Percentiles rank a stretch among this genome's conserved stretches.
Evolutionary conservation across 53 echinoderm and acorn worm genomes (phyloP).

Genomic region (Antedon mediterranea): DNA sequence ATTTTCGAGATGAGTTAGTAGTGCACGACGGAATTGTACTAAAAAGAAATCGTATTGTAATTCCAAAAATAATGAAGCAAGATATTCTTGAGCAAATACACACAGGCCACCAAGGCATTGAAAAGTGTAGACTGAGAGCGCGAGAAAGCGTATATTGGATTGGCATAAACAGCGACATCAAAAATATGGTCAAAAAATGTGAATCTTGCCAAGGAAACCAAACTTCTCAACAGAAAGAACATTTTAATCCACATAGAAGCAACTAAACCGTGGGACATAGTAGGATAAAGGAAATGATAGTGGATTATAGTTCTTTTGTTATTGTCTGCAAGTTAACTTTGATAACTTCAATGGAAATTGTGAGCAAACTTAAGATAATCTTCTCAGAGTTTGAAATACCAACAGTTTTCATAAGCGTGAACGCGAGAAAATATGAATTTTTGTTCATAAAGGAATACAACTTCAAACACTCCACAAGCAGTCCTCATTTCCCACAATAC

Average conservation of each 20-base stretch:
- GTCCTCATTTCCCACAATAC: too few species aligned
- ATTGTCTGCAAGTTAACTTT: background rate
- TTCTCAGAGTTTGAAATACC: conserved; percentile 28
- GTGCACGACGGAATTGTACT: too few species aligned
- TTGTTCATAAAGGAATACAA: too few species aligned
- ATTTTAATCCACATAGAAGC: conserved; percentile 26
- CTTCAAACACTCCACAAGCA: too few species aligned
- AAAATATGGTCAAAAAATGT: conserved; percentile 9
- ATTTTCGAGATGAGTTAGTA: too few species aligned
- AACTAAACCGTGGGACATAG: conserved; percentile 16
- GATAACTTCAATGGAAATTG: conserved; percentile 9
- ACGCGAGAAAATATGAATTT: too few species aligned
- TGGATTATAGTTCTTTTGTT: too few species aligned
- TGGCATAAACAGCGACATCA: conserved; percentile 26
- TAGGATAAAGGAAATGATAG: conserved; percentile 6
- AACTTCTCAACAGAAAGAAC: conserved; percentile 9
- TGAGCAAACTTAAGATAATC: conserved; percentile 4
- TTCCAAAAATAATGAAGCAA: conserved; percentile 14
- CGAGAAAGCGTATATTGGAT: conserved; percentile 20
- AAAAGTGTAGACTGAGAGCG: conserved; percentile 25
- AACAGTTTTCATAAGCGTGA: conserved; percentile 20
- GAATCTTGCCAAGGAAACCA: conserved; percentile 19
- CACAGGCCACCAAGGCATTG: conserved; percentile 23
- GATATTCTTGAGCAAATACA: conserved; percentile 13
- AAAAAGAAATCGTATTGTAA: too few species aligned